Evolutionary conservation across 1,140 invertebrate species (phyloP).

Genomic region (Holcopasites calliopsidis): DNA sequence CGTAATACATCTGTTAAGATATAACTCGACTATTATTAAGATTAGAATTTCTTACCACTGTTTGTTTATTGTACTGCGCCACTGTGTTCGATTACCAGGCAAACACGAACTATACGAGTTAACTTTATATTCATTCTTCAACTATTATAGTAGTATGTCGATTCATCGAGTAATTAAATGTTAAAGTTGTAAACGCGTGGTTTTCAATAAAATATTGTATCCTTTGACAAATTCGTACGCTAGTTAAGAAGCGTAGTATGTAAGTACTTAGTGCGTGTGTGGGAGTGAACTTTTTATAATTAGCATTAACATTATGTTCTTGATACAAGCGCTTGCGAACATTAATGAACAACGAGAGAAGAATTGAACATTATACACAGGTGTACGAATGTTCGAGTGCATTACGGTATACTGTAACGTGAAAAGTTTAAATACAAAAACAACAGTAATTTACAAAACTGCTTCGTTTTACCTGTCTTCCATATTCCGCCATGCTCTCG

Average conservation of each 20-base stretch:
- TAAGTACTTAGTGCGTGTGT: background rate
- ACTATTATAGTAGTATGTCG: background rate
- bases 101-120: background rate
- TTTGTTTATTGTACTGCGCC: background rate
- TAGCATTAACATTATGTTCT: background rate
- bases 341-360: slow-evolving; percentile 31
- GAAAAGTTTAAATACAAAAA: too few species aligned
- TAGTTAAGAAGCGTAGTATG: background rate
- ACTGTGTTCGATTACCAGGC: background rate
- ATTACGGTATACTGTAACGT: too few species aligned
- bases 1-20: slow-evolving; percentile 10
- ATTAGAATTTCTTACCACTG: too few species aligned
- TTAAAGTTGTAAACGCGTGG: background rate
- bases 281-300: background rate
- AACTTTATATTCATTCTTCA: slow-evolving; percentile 1
- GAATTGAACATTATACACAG: background rate
- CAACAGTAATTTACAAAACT: too few species aligned
- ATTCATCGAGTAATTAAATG: background rate
- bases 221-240: background rate
- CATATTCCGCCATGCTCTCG: too few species aligned
- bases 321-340: slow-evolving; percentile 4
- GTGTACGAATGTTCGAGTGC: too few species aligned
- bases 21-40: slow-evolving; percentile 1
- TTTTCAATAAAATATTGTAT: background rate
- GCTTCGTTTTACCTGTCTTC: too few species aligned